Base-by-base conservation (phyloP, 92 coral and sea anemone genomes). In the Zoanthus sansibaricus region DNA sequence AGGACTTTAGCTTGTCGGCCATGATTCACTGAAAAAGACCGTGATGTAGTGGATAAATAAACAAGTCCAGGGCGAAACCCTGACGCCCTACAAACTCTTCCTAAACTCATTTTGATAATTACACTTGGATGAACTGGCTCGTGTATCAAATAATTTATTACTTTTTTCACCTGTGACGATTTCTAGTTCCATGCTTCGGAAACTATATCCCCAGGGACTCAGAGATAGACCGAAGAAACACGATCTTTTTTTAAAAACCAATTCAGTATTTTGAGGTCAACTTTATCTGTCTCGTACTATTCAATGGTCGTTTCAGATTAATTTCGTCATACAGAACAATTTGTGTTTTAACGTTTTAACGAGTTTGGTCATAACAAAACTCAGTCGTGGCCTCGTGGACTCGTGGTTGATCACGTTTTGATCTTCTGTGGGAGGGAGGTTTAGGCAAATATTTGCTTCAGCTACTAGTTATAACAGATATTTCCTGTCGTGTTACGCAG, bases 1-100 rank as follows among this genome's bases (percentile, higher is more conserved):
- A 97, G 98, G 7, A 96, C 90, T 82, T 92, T 93, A n/a, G 46
- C 79, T 79, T 89, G 91, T 83, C 85, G 87, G 84, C 96, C 98
- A 86, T 94, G 72, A 44, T 45, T 89, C 88, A 93, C 91, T 86
- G 98, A 94, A 90, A 91, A 91, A 91, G 89, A 89, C 72, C 96
- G 96, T 86, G 83, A 78, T 70, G 52, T 46, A 48, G 87, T 62
- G 25, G 25, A 25, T n/a, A 91, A 48, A 49, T 84, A 71, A 11
- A 25, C 52, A 55, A 87, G 5, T 14, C 83, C 84, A 47, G 71
- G 76, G 30, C 86, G 89, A 58, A 66, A 44, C 7, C 77, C 56
- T 72, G 78, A 49, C 31, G 85, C 59, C 73, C 71, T 58, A 67
- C 30, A 87, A 71, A 82, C 75, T 54, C 87, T 80, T 79, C 87